Base-by-base conservation (phyloP, 2,113 vertebrate genomes). In the Aphyosemion australe region DNA sequence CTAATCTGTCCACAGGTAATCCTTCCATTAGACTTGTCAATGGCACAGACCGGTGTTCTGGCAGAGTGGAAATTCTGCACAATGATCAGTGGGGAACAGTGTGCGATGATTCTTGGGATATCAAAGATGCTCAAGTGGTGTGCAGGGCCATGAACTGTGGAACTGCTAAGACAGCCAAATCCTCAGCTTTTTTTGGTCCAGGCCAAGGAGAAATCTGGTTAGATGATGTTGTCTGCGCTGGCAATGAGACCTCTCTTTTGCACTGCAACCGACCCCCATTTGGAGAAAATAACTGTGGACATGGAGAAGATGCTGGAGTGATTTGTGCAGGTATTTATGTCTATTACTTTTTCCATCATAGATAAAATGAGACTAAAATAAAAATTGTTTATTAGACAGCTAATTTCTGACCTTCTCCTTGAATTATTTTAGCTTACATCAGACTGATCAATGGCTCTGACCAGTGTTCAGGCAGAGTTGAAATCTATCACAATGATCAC, bases 111-210 rank as follows among this genome's bases (percentile, higher is more conserved):
- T 48, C 66, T 0, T 91, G 89, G 89, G 82, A 84, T 65, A 62
- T 88, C 0, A 71, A 0, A 21, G 83, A 83, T 46, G 88, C 87
- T 39, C 48, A 88, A 53, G 86, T 92, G 55, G 90, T 88, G 53
- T 93, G 91, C 65, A 80, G 61, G 45, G 47, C 69, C 56, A 50
- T 91, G 43, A 73, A 79, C 70, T 93, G 91, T 76, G 91, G 90
- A 54, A 75, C 77, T 8, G 71, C 84, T 48, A 26, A 75, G 32
- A 56, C 42, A 2, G 65, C 72, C 55, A 83, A 80, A 69, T 0
- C 2, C 0, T 3, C 7, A 0, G 76, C 67, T n/a, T 83, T 63
- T 69, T 91, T 88, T 72, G 89, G 87, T 60, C 6, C 46, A 49
- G 87, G 85, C 13, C 0, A 8, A 0, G 83, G 74, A 53, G 5